phyloP scores from a whole-genome alignment of 2,888 invertebrate species.

The Papilio gigon region DNA sequence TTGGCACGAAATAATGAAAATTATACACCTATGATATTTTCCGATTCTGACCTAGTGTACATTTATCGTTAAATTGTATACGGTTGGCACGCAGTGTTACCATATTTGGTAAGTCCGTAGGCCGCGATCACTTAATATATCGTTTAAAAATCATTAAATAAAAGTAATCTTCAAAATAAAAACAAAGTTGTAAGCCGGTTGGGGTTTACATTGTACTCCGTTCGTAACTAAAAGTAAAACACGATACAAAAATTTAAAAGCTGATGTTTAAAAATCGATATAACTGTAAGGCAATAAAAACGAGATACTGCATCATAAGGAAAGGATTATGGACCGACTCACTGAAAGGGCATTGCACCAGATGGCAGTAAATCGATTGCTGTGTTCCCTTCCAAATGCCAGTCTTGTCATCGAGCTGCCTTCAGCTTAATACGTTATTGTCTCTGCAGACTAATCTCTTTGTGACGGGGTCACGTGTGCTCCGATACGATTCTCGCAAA shows the following conservation, averaged over 20 bases:
- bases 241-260: constrained; percentile 17
- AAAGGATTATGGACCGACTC: constrained; percentile 51
- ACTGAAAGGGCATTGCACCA: constrained; percentile 61
- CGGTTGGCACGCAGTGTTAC: neutral
- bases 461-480: constrained; percentile 18
- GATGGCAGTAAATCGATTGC: constrained; percentile 61
- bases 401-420: constrained; percentile 57
- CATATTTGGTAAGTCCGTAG: neutral
- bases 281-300: constrained; percentile 54
- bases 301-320: constrained; percentile 55
- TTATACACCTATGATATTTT: neutral
- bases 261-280: constrained; percentile 18
- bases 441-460: constrained; percentile 34
- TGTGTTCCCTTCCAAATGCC: constrained; percentile 59
- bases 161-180: constrained; percentile 15
- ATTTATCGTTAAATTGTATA: neutral
- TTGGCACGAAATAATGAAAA: neutral
- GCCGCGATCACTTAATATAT: constrained; percentile 14
- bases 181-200: constrained; percentile 47
- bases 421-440: constrained; percentile 35
- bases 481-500: constrained; percentile 6
- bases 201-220: constrained; percentile 72
- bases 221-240: constrained; percentile 68
- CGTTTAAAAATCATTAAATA: constrained; percentile 6
- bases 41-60: neutral